Evolutionary conservation across 2,797 vertebrate species (phyloP), one percentile per base, ranked within the genome.

Genomic region (Masticophis lateralis): DNA sequence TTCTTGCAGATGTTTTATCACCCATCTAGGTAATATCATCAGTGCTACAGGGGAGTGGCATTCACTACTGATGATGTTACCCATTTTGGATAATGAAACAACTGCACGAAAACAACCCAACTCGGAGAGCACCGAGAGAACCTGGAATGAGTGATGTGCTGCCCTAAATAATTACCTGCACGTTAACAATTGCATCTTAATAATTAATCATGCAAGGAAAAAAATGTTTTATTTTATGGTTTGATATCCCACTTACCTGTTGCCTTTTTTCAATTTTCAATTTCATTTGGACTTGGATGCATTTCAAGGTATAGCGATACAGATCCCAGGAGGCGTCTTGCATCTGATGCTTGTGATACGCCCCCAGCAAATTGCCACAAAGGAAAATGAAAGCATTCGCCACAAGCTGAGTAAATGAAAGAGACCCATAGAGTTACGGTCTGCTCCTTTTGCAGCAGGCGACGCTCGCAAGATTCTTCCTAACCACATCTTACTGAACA

Each of bases 181-280:
- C 7, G n/a, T 20, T 18, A 8, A 32, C 20, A 37, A 74, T 8
- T 20, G 32, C 14, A 37, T 18, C 56, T 55, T 47, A 47, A 83
- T 22, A 1, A 83, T 25, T 47, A 83, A 22, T 20, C 43, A 0
- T 12, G 43, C 20, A 47, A 4, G 20, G 53, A 11, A 56, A 25
- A 83, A 47, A 4, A 12, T 25, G 74, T 12, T 47, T 47, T 12
- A 2, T 47, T 83, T 25, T 47, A 83, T 0, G 0, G 37, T 47
- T 83, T 2, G 43, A 6, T 5, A 25, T 66, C 12, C 92, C 93
- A 95, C 98, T 95, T 92, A 99, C 99, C 98, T 99, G 99, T 92
- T 99, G 99, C 94, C 99, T 98, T 96, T 99, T 99, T 95, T 99
- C 99, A 11, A 99, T 98, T 97, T 99, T 99, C 96, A 99, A 95